Base-by-base conservation (phyloP, 1,140 invertebrate genomes). In the Leucophenga varia region DNA sequence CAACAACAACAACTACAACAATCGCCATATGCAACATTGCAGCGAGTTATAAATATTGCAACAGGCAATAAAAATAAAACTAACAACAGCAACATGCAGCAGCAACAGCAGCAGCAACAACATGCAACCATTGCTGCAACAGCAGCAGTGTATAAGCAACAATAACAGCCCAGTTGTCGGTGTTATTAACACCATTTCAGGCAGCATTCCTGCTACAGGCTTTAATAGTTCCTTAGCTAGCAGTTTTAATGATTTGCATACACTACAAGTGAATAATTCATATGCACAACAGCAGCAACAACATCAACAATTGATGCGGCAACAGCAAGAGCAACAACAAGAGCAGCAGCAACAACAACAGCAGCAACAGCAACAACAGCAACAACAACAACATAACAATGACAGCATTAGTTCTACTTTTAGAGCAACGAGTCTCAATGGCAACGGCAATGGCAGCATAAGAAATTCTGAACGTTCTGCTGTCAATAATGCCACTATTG, bases 131-230 rank as follows among this genome's bases (percentile, higher is more conserved):
- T 37, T 44, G n/a, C 57, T 45, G 32, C 35, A 43, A 19, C 53
- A 54, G 7, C 28, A 45, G 12, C 28, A 30, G 7, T n/a, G n/a
- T n/a, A n/a, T n/a, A n/a, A 31, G n/a, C 41, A 37, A 38, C 35
- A 31, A 21, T 25, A 51, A 51, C 28, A 38, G 39, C 9, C 30
- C 14, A 34, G 31, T 44, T 32, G 25, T 30, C 14, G 69, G 70
- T n/a, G 52, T 72, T 31, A 72, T 72, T 52, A 72, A 57, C 18
- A 72, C 69, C 3, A 70, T 72, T 44, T 70, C 69, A 5, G 70
- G 70, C 13, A 70, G 64, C 13, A 67, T 72, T 50, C 64, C 69
- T 13, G 52, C 64, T 12, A 69, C 69, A 9, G 67, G 67, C 8
- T 57, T 54, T 12, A n/a, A n/a, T n/a, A 9, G 32, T 13, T 43